Evolutionary conservation across 92 coral and sea anemone genomes (phyloP), one percentile per base, ranked within the genome.

Genomic region (Meandrina meandrites): DNA sequence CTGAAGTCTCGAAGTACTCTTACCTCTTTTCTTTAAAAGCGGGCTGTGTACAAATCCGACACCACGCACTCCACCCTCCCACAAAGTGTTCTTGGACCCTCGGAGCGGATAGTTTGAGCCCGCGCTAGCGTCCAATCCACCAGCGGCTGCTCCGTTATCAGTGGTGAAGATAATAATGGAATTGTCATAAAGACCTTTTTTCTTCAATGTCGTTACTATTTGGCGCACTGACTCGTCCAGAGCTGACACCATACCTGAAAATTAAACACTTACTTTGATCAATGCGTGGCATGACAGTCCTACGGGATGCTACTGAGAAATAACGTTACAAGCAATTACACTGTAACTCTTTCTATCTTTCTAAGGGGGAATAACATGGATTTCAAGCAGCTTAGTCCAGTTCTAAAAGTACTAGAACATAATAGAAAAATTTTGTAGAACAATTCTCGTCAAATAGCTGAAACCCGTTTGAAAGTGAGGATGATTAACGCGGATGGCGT

Each of bases 1-100:
- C 30, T 60, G 30, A 24, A 60, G 68, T 60, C 68, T 4, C 8
- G 53, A 48, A 48, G 4, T 48, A 48, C 53, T 0, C 53, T 91
- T 73, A 96, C 99, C 95, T 86, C 88, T 90, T 51, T 92, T 91
- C 92, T 91, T 94, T 60, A 97, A 81, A 80, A 97, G 88, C 0
- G 99, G 99, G 83, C 99, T 97, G 92, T 97, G 96, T 19, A 97
- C 96, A 88, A 97, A 95, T 48, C 98, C 95, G 5, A 97, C 99
- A 36, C 94, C 99, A 81, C 99, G 98, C 75, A 97, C 98, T 69
- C 99, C 99, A 57, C 99, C 99, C 95, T 97, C 99, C 99, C 99
- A 97, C 74, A 97, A 85, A 12, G 99, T 95, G 80, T 97, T 97
- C 75, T 97, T 97, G 89, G 92, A 91, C 79, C 99, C 99, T 80